phyloP scores from a whole-genome alignment of 1,140 invertebrate species.

The Caenorhabditis remanei region DNA sequence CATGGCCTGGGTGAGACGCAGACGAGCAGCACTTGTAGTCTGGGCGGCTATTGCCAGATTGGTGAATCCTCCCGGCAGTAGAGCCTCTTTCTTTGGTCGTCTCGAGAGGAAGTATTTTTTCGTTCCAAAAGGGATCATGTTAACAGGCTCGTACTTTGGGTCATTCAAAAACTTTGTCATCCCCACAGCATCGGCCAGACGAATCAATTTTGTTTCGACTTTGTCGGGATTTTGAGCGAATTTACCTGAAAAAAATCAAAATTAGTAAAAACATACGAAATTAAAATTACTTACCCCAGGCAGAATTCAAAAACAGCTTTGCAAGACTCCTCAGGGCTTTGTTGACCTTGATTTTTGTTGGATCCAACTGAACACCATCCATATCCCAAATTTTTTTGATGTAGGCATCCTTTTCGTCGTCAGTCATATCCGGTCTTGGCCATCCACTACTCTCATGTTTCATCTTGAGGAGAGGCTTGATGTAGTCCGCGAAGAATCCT shows the following conservation, averaged over 20 bases:
- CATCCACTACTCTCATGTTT: conserved; percentile 3
- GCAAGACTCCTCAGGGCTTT: not conserved
- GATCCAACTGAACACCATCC: not conserved
- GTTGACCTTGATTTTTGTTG: not conserved
- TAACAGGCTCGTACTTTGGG: not conserved
- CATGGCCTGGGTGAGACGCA: not conserved
- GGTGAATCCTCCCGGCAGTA: not conserved
- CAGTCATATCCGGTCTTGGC: not conserved
- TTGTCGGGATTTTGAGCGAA: not conserved
- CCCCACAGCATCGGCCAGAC: not conserved
- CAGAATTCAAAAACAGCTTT: not conserved
- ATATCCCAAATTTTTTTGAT: not conserved
- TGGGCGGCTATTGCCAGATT: not conserved
- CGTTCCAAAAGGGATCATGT: not conserved
- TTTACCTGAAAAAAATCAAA: not conserved
- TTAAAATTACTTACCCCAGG: not conserved
- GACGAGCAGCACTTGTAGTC: not conserved
- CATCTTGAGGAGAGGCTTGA: not conserved
- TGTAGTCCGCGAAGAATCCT: not conserved
- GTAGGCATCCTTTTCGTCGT: not conserved
- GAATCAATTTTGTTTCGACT: not conserved
- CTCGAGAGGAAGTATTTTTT: not conserved
- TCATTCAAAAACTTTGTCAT: not conserved
- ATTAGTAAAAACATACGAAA: not conserved
- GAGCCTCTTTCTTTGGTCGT: not conserved